Base-by-base conservation (phyloP, 1,140 invertebrate genomes). In the Saxidomus purpurata region DNA sequence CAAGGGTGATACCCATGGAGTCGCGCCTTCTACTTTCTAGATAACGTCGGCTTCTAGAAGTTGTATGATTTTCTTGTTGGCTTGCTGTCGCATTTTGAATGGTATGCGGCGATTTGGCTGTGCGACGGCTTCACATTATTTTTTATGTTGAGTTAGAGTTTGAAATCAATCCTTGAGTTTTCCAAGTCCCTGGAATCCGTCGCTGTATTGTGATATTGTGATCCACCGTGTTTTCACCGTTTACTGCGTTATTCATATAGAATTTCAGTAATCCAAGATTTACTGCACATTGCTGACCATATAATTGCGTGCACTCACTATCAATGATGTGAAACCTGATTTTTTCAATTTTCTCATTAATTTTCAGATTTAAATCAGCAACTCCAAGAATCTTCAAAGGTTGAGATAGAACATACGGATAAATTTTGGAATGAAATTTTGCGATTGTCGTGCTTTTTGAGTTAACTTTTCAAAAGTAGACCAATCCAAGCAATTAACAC, bases 51-150 rank as follows among this genome's bases (percentile, higher is more conserved):
- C 34, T 31, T 80, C 77, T 55, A 80, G 17, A 13, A 80, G 49
- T 19, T 59, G 4, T 55, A 11, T 31, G 0, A 59, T 80, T 13
- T 80, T 55, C n/a, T 55, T 47, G 13, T 59, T 38, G 4, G 59
- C 77, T 15, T 80, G 77, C n/a, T 80, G 8, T 25, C 77, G n/a
- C 49, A 59, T 80, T 80, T 80, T 55, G 49, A 80, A 80, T 1
- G 77, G 77, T n/a, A 80, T 80, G 8, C 49, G 77, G 34, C 49
- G 0, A 36, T 59, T 80, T 38, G 47, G 49, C 49, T 80, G 49
- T 19, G 77, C 40, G 8, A 80, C 25, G 52, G 52, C 55, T 55
- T 36, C 4, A 59, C 77, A 59, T 80, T 49, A 28, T 6, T 28
- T 34, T 59, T 59, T 1, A 61, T 61, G 28, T 80, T 0, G 0